Conservation (phyloP, 2,113 vertebrate genomes). For the Ochotona curzoniae region DNA sequence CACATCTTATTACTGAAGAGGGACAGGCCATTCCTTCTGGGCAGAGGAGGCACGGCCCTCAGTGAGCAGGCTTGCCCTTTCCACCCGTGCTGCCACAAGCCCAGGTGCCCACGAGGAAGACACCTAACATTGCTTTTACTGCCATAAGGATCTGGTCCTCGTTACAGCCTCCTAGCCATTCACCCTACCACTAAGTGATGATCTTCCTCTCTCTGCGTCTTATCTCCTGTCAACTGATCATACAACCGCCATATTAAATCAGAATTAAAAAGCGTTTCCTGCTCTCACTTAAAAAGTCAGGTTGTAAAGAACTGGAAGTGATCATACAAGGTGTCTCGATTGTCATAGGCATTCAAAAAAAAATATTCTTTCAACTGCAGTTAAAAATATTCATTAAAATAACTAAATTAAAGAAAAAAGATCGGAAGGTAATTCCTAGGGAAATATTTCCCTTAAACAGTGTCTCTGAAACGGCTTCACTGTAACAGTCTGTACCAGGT, state of each 20-base stretch:
- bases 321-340: not conserved
- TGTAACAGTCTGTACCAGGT: not conserved
- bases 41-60: not conserved
- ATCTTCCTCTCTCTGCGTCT: slow-evolving; percentile 46
- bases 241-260: slow-evolving; percentile 67
- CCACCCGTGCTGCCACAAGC: not conserved
- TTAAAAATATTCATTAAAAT: slow-evolving; percentile 7
- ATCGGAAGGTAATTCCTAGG: not conserved
- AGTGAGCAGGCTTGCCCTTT: not conserved
- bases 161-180: not conserved
- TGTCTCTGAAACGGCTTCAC: not conserved
- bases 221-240: slow-evolving; percentile 52
- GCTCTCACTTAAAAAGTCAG: slow-evolving; percentile 54
- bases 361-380: not conserved
- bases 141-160: not conserved
- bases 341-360: not conserved
- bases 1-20: not conserved
- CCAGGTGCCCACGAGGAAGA: not conserved
- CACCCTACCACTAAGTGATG: not conserved
- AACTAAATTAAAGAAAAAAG: not conserved
- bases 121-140: not conserved
- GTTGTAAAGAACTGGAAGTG: not conserved
- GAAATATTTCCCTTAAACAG: not conserved
- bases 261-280: slow-evolving; percentile 58
- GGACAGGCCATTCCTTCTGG: not conserved